These are phyloP conservation scores for Torymus aiolomorphi DNA, from an alignment of 2,888 invertebrate genomes.

Conservation along the genomic window DNA sequence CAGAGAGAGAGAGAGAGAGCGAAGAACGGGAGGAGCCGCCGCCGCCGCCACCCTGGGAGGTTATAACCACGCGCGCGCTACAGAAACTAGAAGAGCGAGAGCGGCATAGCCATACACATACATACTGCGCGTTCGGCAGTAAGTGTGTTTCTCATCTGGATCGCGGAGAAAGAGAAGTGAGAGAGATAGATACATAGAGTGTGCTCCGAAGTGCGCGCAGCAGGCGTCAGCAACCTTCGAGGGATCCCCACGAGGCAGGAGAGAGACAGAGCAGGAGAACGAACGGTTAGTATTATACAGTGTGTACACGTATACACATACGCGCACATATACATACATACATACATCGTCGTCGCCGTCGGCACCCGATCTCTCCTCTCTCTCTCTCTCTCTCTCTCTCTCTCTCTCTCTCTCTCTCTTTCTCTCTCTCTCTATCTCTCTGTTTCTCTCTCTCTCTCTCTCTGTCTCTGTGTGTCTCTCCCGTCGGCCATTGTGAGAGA, in stretches of 20 bases:
- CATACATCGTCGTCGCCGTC: conserved; percentile 16
- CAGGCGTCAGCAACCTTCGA: neutral
- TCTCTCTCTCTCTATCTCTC: conserved; percentile 4
- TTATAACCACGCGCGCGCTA: neutral
- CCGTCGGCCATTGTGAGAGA: conserved; percentile 31
- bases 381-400: conserved; percentile 1
- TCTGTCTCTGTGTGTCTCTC: neutral
- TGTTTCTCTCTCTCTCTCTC: neutral
- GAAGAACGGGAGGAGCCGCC: no score
- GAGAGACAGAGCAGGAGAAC: neutral
- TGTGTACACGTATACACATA: no score
- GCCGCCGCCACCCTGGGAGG: no score
- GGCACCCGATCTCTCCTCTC: neutral
- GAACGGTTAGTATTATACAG: no score
- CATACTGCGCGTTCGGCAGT: no score
- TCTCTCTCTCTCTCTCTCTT: no score
- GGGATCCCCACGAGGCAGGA: neutral
- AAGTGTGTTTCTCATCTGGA: no score
- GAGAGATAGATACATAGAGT: no score
- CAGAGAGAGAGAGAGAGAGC: no score
- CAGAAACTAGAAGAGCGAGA: no score
- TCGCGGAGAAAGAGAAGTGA: no score
- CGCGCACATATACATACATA: neutral
- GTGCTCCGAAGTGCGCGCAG: neutral
- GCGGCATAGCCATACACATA: no score